Base-by-base conservation (phyloP, 2,113 vertebrate genomes). In the Conger conger region DNA sequence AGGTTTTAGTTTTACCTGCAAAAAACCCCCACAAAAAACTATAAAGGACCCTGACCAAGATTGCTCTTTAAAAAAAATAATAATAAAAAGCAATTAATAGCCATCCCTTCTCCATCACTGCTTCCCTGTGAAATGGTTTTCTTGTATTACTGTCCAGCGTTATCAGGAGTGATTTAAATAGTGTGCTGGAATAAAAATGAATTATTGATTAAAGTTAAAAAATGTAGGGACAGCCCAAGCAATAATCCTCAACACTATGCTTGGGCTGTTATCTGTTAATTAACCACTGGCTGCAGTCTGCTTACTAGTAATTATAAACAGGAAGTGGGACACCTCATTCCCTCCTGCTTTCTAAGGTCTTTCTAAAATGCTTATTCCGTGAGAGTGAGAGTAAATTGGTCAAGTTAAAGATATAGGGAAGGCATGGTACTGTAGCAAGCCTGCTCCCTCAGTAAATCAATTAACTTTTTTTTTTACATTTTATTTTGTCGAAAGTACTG, bases 201-300 rank as follows among this genome's bases (percentile, higher is more conserved):
- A 94, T 94, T 93, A 94, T 94, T 93, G 93, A 93, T 92, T 77
- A 86, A 17, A 81, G 85, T 86, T 89, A 80, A 86, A 90, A 87
- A 91, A 90, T 81, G 85, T 88, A 86, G 87, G 83, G 86, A 88
- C 76, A 84, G 83, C 83, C 87, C 89, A 88, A 87, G 88, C 91
- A 90, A 92, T 92, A 86, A 89, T 79, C 78, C 82, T 89, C 90
- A 82, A 68, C 87, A 89, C 84, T 90, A 83, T 36, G 53, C 79
- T 88, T 88, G 81, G 78, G 77, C 42, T 87, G 80, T 88, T 88
- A 90, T 91, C 91, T 93, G 87, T 93, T 93, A 91, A 92, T 92
- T 90, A 91, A 86, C 86, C 81, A 87, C 86, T 53, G 79, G 78
- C 84, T 86, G 89, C 84, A 85, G 80, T 85, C 82, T 87, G 53